These are phyloP conservation scores for Papio anubis DNA, from an alignment of 2,113 vertebrate genomes.

Conservation along the genomic window DNA sequence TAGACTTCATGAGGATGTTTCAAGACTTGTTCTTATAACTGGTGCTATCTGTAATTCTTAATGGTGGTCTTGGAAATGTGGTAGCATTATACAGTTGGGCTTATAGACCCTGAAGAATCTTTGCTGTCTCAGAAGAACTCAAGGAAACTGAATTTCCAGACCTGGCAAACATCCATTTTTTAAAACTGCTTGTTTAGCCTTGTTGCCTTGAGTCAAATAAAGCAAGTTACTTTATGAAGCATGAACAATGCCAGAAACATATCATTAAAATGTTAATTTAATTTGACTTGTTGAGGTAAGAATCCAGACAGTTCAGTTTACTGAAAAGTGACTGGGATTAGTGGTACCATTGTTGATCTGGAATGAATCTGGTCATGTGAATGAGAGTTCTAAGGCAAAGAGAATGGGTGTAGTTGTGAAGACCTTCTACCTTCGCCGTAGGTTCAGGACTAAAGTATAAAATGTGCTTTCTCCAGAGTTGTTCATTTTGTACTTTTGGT, in stretches of 20 bases:
- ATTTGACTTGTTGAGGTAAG: slow-evolving; percentile 48
- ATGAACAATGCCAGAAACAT: slow-evolving; percentile 57
- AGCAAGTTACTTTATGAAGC: slow-evolving; percentile 60
- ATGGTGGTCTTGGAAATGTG: slow-evolving; percentile 25
- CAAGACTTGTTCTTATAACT: slow-evolving; percentile 13
- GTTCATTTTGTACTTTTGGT: slow-evolving; percentile 5
- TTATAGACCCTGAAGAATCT: slow-evolving; percentile 7
- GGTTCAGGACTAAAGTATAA: not conserved
- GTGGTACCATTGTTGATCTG: not conserved
- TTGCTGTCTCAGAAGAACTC: slow-evolving; percentile 33
- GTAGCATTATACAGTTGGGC: not conserved
- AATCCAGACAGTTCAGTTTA: slow-evolving; percentile 28
- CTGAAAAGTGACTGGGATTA: not conserved
- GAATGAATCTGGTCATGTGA: not conserved
- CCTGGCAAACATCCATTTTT: slow-evolving; percentile 17
- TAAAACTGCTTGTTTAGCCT: slow-evolving; percentile 16
- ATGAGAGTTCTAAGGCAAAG: not conserved
- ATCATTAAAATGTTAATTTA: slow-evolving; percentile 55
- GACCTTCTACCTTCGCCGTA: not conserved
- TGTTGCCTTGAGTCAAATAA: slow-evolving; percentile 58
- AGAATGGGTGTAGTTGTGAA: not conserved
- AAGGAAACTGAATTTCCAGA: slow-evolving; percentile 56
- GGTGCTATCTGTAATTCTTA: slow-evolving; percentile 26
- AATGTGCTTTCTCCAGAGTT: not conserved
- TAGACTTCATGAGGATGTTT: slow-evolving; percentile 25